Evolutionary conservation across 2,888 invertebrate genomes (phyloP).

Genomic region (Syrista parreyssii): DNA sequence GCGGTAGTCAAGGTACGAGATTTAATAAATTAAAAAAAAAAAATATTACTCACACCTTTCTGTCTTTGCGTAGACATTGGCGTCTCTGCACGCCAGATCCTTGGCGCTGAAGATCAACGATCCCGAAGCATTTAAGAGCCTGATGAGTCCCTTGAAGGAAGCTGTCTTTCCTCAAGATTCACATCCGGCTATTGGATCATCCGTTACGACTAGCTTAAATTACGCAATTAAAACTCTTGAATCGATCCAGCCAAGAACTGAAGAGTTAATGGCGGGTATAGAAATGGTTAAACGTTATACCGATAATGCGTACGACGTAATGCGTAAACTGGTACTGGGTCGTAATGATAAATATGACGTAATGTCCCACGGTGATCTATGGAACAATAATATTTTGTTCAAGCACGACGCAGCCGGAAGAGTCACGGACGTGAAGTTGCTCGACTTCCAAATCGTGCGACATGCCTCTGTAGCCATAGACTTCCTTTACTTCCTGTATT

Average conservation of each 20-base stretch:
- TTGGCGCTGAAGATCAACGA: slow-evolving; percentile 38
- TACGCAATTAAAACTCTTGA: slow-evolving; percentile 33
- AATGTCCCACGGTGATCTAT: slow-evolving; percentile 50
- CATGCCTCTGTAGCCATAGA: slow-evolving; percentile 48
- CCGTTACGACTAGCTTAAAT: slow-evolving; percentile 25
- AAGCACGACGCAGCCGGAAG: slow-evolving; percentile 35
- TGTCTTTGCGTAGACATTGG: slow-evolving; percentile 39
- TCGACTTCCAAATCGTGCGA: slow-evolving; percentile 29
- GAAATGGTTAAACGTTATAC: slow-evolving; percentile 25
- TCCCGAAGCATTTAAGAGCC: slow-evolving; percentile 29
- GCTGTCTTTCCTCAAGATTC: slow-evolving; percentile 36
- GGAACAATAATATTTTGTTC: slow-evolving; percentile 55
- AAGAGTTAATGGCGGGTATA: slow-evolving; percentile 23
- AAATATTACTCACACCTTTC: neutral
- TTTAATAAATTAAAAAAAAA: neutral
- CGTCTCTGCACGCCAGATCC: slow-evolving; percentile 46
- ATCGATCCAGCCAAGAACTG: slow-evolving; percentile 27
- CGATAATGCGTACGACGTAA: slow-evolving; percentile 17
- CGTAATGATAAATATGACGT: slow-evolving; percentile 37
- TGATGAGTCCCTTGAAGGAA: slow-evolving; percentile 40
- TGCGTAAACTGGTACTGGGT: slow-evolving; percentile 29
- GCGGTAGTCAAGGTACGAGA: slow-evolving; percentile 39
- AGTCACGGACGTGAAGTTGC: slow-evolving; percentile 41
- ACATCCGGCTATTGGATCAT: slow-evolving; percentile 29
- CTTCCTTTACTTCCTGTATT: slow-evolving; percentile 51